Base-by-base conservation (phyloP, 2,888 invertebrate species). In the Lasius fuliginosus region DNA sequence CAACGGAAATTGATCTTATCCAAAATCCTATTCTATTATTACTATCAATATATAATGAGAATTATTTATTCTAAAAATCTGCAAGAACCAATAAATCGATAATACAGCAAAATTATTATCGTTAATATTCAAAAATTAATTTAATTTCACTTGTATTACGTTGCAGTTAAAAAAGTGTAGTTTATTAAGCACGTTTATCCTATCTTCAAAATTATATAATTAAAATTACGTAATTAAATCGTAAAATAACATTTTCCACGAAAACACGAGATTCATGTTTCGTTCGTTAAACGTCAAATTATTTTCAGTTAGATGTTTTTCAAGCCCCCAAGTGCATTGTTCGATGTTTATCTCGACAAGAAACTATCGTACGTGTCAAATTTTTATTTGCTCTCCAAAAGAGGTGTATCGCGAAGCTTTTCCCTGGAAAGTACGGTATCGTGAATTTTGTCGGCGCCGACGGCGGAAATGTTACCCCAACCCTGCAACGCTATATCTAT, bases 381-480 rank as follows among this genome's bases (percentile, higher is more conserved):
- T 81, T 73, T 73, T 60, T 69, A 79, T 79, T 79, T 81, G 23
- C 62, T 81, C 46, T 71, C 73, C 53, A 15, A 58, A 49, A 79
- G 46, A 60, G 27, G 27, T 60, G 46, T 81, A 53, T 53, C 53
- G 53, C 60, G 71, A 36, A 58, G 58, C 79, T 81, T 81, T 60
- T 81, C 79, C 23, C 79, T n/a, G 49, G 60, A 33, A 81, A 81
- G 58, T 62, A 40, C 60, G 60, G 60, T 81, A 81, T 81, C 79
- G 79, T 73, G 79, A 73, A 81, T 73, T 73, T 71, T 60, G 71
- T 46, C 71, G 46, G 60, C 33, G 79, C 73, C 73, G 49, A 62
- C 60, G 73, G 79, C 79, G 79, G 79, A 81, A 81, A 73, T 60
- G 79, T 60, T 73, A n/a, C 40, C 79, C 71, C 79, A 79, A 60